These are phyloP conservation scores for Pterocles orientalis DNA, from an alignment of 2,113 vertebrate genomes.

Conservation along the genomic window DNA sequence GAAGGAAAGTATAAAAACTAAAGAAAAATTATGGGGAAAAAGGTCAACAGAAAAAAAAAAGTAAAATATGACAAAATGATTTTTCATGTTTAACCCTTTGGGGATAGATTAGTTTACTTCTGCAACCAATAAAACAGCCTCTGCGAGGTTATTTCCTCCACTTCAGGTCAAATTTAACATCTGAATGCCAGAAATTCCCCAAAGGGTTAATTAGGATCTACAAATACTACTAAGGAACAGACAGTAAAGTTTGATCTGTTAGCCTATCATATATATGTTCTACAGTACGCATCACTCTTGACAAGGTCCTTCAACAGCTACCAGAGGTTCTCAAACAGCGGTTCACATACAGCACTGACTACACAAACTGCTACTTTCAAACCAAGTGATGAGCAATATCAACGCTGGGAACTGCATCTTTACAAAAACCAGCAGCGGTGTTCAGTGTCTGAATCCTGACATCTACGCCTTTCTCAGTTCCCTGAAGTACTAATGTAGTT, in stretches of 20 bases:
- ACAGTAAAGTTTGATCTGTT: constrained; percentile 70
- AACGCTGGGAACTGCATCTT: constrained; percentile 43
- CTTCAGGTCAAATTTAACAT: constrained; percentile 48
- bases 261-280: constrained; percentile 54
- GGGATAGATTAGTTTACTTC: constrained; percentile 61
- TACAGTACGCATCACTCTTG: constrained; percentile 40
- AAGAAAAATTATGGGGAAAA: constrained; percentile 81
- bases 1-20: constrained; percentile 91
- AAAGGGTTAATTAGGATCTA: constrained; percentile 82
- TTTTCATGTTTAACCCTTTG: constrained; percentile 79
- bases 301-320: constrained; percentile 38
- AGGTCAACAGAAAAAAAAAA: constrained; percentile 76
- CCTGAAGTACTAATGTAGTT: background rate
- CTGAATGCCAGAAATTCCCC: constrained; percentile 69
- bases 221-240: constrained; percentile 75
- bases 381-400: constrained; percentile 33
- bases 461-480: background rate
- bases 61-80: constrained; percentile 83
- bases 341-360: constrained; percentile 28
- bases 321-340: constrained; percentile 54
- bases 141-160: constrained; percentile 38
- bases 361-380: constrained; percentile 43
- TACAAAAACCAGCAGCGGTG: constrained; percentile 57
- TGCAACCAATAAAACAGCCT: background rate
- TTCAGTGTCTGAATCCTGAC: constrained; percentile 63